Evolutionary conservation across 2,888 invertebrate genomes (phyloP), one percentile per base, ranked within the genome.

Genomic region (Auanema sp.): DNA sequence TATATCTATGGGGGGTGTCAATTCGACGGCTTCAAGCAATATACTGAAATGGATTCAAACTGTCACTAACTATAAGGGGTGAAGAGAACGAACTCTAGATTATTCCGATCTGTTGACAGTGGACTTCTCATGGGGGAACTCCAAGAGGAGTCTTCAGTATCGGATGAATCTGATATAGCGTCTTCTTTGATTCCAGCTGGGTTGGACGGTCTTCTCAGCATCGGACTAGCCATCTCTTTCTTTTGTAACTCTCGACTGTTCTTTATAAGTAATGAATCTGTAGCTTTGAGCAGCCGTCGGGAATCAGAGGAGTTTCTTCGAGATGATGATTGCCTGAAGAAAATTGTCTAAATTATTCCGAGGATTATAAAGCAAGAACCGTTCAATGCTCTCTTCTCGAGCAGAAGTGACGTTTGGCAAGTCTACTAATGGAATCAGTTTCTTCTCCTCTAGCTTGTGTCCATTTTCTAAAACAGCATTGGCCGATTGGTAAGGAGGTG

Each of bases 401-500:
- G 8, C 8, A 33, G 33, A 16, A 16, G 47, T 21, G 47, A 47
- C 47, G 47, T 47, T 47, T 5, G 47, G 47, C 52, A n/a, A 52
- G 8, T 33, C 33, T 5, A 33, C 33, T 33, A 33, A 8, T 5
- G 33, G 33, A 33, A 33, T 33, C 4, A 33, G 33, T 33, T 33
- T 33, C 33, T 33, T 33, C 33, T 33, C 33, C 33, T 33, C 33
- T 8, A 33, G 8, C 33, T 33, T 33, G 33, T 33, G 33, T 16
- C 50, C 59, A 25, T 47, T 55, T 12, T 75, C 70, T 3, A 60
- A 62, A 41, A 75, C 72, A 16, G 67, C 59, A 44, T 69, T 75
- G 42, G 77, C 76, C 23, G 76, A 63, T 21, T 74, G 69, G 59
- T 76, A 78, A 43, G 65, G 65, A 12, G 85, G 84, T 12, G 84